Percentiles rank a stretch among this genome's conserved stretches.
Evolutionary conservation across 2,888 invertebrate genomes (phyloP).

Genomic region (Nephrotoma guestfalica): DNA sequence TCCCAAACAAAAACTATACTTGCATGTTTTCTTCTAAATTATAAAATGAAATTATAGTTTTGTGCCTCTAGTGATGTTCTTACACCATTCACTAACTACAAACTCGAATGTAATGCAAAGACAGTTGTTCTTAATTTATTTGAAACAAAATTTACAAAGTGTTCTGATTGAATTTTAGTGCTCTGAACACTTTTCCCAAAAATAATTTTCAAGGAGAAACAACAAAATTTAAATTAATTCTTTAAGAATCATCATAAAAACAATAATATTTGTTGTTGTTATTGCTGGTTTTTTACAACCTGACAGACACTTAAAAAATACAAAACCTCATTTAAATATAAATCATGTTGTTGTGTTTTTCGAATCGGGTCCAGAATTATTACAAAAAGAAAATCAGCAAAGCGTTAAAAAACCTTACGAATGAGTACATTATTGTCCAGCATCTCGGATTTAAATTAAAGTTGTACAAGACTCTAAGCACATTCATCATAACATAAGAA

Average conservation of each 20-base stretch:
- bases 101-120: no score
- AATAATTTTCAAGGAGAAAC: neutral
- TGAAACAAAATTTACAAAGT: neutral
- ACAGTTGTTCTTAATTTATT: no score
- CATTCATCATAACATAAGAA: neutral
- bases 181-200: neutral
- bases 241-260: neutral
- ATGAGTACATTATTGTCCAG: neutral
- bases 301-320: neutral
- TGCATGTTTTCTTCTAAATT: no score
- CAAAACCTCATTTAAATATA: neutral
- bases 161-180: neutral
- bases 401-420: neutral
- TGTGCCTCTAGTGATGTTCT: no score
- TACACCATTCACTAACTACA: no score
- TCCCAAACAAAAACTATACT: no score
- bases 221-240: neutral
- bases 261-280: neutral
- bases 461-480: neutral
- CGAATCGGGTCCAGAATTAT: neutral
- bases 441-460: neutral
- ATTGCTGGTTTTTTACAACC: neutral
- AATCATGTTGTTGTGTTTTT: neutral
- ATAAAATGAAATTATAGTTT: no score
- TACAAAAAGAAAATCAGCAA: neutral